Conservation (phyloP, 2,113 vertebrate genomes). For the Calidris pugnax region DNA sequence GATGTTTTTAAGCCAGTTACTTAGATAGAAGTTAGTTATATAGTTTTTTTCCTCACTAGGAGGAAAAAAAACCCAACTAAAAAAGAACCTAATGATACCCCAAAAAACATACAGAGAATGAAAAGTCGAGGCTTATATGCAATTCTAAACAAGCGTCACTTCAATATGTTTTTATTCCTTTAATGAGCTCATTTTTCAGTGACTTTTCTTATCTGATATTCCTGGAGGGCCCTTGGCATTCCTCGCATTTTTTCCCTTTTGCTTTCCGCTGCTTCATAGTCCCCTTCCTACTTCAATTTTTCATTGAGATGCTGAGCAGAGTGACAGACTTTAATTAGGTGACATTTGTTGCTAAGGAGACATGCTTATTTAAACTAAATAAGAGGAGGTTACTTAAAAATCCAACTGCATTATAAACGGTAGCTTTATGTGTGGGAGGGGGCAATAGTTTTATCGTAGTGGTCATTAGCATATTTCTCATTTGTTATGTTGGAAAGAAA, state of each 20-base stretch:
- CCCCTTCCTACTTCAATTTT: constrained; percentile 42
- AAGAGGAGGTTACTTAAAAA: constrained; percentile 24
- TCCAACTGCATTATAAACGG: constrained; percentile 3
- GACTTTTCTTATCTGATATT: constrained; percentile 56
- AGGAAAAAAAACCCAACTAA: background rate
- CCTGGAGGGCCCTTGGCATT: constrained; percentile 41
- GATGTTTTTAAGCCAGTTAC: background rate
- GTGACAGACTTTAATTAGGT: constrained; percentile 60
- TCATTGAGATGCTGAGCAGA: constrained; percentile 51
- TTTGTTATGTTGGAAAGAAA: background rate
- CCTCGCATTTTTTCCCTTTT: constrained; percentile 39
- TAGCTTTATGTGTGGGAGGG: constrained; percentile 1
- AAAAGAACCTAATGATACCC: background rate
- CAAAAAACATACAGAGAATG: background rate
- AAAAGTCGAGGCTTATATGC: background rate
- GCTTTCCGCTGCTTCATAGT: constrained; percentile 41
- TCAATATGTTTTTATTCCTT: constrained; percentile 32
- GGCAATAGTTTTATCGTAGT: background rate
- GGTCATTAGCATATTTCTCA: constrained; percentile 11
- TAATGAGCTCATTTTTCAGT: constrained; percentile 56
- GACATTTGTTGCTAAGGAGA: constrained; percentile 38
- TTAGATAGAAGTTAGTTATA: background rate
- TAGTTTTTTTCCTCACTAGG: background rate
- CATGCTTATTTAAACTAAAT: constrained; percentile 38
- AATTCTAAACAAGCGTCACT: background rate